These are phyloP conservation scores for Crossaster papposus DNA, from an alignment of 53 echinoderm and acorn worm genomes.

Conservation along the genomic window DNA sequence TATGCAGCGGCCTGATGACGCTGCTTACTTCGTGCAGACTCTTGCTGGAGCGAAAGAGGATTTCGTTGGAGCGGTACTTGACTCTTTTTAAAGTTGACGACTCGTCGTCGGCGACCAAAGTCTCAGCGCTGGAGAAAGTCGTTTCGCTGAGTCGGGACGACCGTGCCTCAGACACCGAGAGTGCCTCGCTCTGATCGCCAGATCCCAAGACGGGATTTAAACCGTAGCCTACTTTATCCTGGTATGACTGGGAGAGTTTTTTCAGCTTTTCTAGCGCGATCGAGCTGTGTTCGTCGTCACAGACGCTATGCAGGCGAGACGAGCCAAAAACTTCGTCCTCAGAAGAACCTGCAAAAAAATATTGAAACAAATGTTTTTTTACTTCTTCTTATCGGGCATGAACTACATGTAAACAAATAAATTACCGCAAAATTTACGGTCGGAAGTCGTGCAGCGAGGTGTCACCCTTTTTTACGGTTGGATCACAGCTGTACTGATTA, in stretches of 20 bases:
- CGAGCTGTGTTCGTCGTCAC: not conserved
- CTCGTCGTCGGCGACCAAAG: constrained; percentile 44
- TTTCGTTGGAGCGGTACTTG: constrained; percentile 31
- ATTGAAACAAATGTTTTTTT: not conserved
- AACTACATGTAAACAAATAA: too few species aligned
- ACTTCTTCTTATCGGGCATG: not conserved
- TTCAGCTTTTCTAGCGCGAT: constrained; percentile 14
- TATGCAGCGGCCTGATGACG: constrained; percentile 38
- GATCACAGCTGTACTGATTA: too few species aligned
- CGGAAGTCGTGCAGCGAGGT: too few species aligned
- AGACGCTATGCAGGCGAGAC: constrained; percentile 31
- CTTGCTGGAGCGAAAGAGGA: constrained; percentile 25
- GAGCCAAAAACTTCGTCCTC: constrained; percentile 22
- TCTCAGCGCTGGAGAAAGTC: constrained; percentile 48
- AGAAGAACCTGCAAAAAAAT: constrained; percentile 13
- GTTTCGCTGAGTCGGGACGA: constrained; percentile 25
- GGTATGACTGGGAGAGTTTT: constrained; percentile 19
- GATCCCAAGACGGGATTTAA: not conserved
- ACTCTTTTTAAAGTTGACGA: not conserved
- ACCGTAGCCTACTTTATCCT: constrained; percentile 1
- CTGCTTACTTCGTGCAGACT: constrained; percentile 29
- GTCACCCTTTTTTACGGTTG: too few species aligned
- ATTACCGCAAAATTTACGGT: too few species aligned
- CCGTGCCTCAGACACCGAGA: not conserved
- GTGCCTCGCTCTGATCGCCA: not conserved